Percentiles rank a stretch among this genome's conserved stretches.
These are phyloP conservation scores for Solenodon paradoxus DNA, from an alignment of 2,113 vertebrate genomes.

Conservation along the genomic window DNA sequence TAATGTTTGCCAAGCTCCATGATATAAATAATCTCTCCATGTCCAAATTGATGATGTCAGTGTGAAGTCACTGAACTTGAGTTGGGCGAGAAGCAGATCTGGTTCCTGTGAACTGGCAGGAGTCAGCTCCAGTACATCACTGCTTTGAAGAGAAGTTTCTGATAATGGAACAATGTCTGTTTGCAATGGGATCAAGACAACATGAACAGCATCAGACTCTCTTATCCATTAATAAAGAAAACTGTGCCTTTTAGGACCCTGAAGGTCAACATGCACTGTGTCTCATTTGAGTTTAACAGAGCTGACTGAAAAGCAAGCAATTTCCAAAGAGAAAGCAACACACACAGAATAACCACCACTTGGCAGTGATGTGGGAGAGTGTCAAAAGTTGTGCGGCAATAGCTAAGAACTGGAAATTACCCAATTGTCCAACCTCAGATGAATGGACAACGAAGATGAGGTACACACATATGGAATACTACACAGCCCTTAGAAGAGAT, in stretches of 20 bases:
- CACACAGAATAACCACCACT: neutral
- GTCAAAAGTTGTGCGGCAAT: neutral
- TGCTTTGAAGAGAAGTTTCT: neutral
- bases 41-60: neutral
- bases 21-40: neutral
- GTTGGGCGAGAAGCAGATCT: rapidly evolving
- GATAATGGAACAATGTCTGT: neutral
- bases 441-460: too few relatives aligned
- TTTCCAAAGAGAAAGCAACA: neutral
- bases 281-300: neutral
- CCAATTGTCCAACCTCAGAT: too few relatives aligned
- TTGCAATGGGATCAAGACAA: neutral
- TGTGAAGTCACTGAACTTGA: neutral
- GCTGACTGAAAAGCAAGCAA: neutral
- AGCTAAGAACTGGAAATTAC: too few relatives aligned
- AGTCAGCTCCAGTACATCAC: neutral
- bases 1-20: neutral
- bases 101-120: neutral
- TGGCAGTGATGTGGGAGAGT: neutral
- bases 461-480: too few relatives aligned
- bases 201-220: neutral
- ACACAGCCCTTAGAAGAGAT: too few relatives aligned
- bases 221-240: neutral
- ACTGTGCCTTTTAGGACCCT: neutral
- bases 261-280: neutral